These are phyloP conservation scores for Volucella bombylans DNA, from an alignment of 2,888 invertebrate species.

Conservation along the genomic window DNA sequence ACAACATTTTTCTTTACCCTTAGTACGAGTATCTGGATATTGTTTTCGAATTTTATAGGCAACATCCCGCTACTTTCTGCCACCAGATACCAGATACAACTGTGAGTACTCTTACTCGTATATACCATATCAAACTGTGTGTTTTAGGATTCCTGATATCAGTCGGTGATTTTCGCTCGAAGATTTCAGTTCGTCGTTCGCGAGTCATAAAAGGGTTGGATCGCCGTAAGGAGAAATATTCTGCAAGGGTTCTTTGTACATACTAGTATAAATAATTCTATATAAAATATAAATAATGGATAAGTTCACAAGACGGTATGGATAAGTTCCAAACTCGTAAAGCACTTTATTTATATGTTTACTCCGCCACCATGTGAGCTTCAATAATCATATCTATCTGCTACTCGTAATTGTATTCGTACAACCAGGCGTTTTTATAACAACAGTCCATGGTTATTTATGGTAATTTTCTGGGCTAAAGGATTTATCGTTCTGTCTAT, in stretches of 20 bases:
- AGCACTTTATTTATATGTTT: background rate
- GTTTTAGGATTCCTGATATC: constrained; percentile 43
- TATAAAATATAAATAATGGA: constrained; percentile 13
- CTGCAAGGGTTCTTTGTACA: constrained; percentile 38
- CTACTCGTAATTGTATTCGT: background rate
- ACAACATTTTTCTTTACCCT: constrained; percentile 15
- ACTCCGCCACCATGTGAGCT: background rate
- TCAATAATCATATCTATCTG: background rate
- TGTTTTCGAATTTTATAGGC: constrained; percentile 69
- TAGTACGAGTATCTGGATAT: constrained; percentile 36
- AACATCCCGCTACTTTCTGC: constrained; percentile 47
- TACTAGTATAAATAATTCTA: constrained; percentile 14
- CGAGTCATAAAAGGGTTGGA: background rate
- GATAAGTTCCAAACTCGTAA: background rate
- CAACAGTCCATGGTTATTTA: constrained; percentile 18
- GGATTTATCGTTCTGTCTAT: constrained; percentile 31
- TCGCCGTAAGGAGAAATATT: background rate
- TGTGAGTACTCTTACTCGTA: too few relatives aligned
- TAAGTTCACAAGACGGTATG: background rate
- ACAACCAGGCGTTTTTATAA: constrained; percentile 24
- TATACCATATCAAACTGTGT: constrained; percentile 42
- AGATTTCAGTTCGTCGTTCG: constrained; percentile 42
- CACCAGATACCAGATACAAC: constrained; percentile 1
- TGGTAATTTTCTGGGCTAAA: constrained; percentile 29
- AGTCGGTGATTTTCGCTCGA: constrained; percentile 58